These are phyloP conservation scores for Ctenosaura bakeri DNA, from an alignment of 2,797 vertebrate genomes.

Conservation along the genomic window DNA sequence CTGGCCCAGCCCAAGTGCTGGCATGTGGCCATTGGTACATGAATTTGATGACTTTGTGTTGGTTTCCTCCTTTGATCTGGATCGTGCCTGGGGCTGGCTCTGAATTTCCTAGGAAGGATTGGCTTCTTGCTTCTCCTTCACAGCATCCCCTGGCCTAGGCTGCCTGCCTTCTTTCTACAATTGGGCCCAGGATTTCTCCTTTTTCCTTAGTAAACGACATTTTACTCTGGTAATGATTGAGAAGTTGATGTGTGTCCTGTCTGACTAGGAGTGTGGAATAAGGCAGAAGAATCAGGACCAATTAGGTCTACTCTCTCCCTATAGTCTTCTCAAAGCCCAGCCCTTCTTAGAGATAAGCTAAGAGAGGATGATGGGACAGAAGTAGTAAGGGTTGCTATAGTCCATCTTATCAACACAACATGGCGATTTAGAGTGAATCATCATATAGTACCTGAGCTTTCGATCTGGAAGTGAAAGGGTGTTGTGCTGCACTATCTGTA, in stretches of 20 bases:
- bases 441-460: constrained; percentile 10
- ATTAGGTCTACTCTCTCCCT: not conserved
- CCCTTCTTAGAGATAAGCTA: not conserved
- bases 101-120: constrained; percentile 64
- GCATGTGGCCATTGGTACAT: constrained; percentile 41
- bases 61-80: constrained; percentile 70
- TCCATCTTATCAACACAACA: constrained; percentile 20
- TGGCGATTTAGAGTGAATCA: constrained; percentile 11
- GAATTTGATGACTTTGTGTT: constrained; percentile 73
- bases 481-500: not conserved
- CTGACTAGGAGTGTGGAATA: not conserved
- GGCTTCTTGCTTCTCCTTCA: constrained; percentile 39
- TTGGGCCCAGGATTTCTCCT: constrained; percentile 46
- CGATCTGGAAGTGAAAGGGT: constrained; percentile 5
- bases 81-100: constrained; percentile 65
- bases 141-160: constrained; percentile 62
- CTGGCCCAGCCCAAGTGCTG: constrained; percentile 11
- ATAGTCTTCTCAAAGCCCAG: constrained; percentile 20
- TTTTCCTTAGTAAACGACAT: constrained; percentile 31
- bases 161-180: constrained; percentile 41
- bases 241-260: not conserved
- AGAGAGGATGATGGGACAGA: constrained; percentile 8
- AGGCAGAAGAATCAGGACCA: constrained; percentile 14
- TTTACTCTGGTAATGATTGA: constrained; percentile 9
- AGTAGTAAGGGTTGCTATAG: constrained; percentile 15